Conservation (phyloP, 2,113 vertebrate genomes). For the Charadrius vociferus region DNA sequence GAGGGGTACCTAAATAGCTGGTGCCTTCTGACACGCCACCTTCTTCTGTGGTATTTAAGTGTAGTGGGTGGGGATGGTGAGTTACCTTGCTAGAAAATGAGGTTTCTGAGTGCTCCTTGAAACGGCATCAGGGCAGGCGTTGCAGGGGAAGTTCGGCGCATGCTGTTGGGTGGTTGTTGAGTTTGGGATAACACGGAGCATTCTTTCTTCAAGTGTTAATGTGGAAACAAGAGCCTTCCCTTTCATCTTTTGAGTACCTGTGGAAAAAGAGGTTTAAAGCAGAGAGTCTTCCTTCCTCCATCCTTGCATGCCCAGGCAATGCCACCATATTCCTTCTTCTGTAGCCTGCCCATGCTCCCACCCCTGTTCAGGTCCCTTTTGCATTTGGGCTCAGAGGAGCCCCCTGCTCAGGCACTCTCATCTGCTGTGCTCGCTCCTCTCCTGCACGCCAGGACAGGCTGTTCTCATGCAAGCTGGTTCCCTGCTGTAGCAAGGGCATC, state of each 20-base stretch:
- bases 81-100: not conserved
- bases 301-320: not conserved
- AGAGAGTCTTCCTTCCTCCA: not conserved
- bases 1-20: not conserved
- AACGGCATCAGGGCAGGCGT: not conserved
- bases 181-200: not conserved
- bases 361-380: not conserved
- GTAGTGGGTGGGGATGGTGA: not conserved
- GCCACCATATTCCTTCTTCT: not conserved
- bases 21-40: rapidly evolving
- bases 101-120: not conserved
- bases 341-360: not conserved
- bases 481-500: not conserved
- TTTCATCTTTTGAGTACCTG: not conserved
- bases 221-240: not conserved
- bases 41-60: not conserved
- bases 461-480: not conserved
- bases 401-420: not conserved
- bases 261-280: not conserved
- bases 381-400: not conserved
- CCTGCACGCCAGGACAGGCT: not conserved
- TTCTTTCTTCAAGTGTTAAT: not conserved
- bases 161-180: not conserved
- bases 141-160: not conserved
- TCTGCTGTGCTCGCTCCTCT: not conserved